These are phyloP conservation scores for Hemaris fuciformis DNA, from an alignment of 2,888 invertebrate genomes.

Conservation along the genomic window DNA sequence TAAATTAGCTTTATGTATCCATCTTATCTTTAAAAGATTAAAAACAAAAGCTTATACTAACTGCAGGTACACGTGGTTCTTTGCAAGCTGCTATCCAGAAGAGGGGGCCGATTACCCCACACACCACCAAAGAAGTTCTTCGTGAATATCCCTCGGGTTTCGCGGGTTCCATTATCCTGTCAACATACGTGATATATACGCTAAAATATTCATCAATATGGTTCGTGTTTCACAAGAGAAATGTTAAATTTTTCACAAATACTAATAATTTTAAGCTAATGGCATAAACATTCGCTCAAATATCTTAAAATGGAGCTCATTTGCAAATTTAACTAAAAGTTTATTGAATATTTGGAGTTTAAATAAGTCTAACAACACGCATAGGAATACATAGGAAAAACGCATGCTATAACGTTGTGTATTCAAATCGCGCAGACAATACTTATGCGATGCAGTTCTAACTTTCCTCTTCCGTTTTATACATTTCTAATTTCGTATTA, in stretches of 20 bases:
- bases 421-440: not conserved
- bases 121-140: constrained; percentile 83
- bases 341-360: not conserved
- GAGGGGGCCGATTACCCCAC: constrained; percentile 85
- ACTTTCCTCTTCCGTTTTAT: not conserved
- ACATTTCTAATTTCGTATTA: not conserved
- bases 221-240: no score
- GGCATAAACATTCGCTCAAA: no score
- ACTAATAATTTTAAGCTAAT: no score
- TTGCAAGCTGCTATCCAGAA: constrained; percentile 71
- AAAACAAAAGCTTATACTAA: constrained; percentile 67
- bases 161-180: constrained; percentile 51
- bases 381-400: not conserved
- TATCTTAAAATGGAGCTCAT: no score
- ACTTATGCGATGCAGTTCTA: not conserved
- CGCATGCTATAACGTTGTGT: not conserved
- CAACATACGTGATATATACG: constrained; percentile 13
- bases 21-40: not conserved
- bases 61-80: constrained; percentile 84
- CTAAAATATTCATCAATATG: not conserved
- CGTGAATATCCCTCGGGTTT: constrained; percentile 55
- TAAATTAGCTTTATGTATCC: no score
- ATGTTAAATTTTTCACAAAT: not conserved
- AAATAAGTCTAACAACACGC: not conserved
- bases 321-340: no score